A percentile compares a stretch with the other conserved stretches of the same genome.
These are phyloP conservation scores for Yoshiicerus persimilis DNA, from an alignment of 1,140 invertebrate species.

Conservation along the genomic window DNA sequence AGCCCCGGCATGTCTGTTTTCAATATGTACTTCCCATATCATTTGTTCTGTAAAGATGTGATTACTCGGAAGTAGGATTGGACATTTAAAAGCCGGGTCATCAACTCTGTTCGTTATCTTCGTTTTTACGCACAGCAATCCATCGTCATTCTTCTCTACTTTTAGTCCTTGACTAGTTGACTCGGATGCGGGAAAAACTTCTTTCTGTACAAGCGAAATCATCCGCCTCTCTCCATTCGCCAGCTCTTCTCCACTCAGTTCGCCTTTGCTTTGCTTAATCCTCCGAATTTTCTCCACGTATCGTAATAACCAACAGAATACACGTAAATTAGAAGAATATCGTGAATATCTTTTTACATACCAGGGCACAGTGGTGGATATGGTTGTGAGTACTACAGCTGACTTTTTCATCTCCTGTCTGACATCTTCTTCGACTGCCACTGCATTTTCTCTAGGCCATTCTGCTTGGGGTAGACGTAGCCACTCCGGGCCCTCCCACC, in stretches of 20 bases:
- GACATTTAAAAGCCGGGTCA: neutral
- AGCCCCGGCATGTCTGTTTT: conserved; percentile 28
- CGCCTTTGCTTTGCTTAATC: too few relatives aligned
- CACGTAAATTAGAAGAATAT: too few relatives aligned
- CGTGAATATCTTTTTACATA: too few relatives aligned
- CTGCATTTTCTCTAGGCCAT: neutral
- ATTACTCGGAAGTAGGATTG: conserved; percentile 47
- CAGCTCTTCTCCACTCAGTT: too few relatives aligned
- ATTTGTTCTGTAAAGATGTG: conserved; percentile 43
- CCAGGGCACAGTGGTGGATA: too few relatives aligned
- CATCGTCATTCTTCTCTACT: neutral
- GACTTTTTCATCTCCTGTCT: neutral
- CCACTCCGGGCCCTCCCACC: conserved; percentile 35
- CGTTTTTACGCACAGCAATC: neutral
- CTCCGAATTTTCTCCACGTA: too few relatives aligned
- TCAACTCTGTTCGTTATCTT: neutral
- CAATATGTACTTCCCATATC: conserved; percentile 46
- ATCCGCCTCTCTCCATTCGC: neutral
- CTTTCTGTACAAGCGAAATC: neutral
- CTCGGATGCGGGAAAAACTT: neutral
- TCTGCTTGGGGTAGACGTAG: neutral
- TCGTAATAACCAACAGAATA: too few relatives aligned
- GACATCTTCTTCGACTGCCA: neutral
- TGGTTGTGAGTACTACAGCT: too few relatives aligned
- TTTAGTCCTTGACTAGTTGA: neutral